phyloP scores from a whole-genome alignment of 2,113 vertebrate species.

The Corythoichthys haematopterus region DNA sequence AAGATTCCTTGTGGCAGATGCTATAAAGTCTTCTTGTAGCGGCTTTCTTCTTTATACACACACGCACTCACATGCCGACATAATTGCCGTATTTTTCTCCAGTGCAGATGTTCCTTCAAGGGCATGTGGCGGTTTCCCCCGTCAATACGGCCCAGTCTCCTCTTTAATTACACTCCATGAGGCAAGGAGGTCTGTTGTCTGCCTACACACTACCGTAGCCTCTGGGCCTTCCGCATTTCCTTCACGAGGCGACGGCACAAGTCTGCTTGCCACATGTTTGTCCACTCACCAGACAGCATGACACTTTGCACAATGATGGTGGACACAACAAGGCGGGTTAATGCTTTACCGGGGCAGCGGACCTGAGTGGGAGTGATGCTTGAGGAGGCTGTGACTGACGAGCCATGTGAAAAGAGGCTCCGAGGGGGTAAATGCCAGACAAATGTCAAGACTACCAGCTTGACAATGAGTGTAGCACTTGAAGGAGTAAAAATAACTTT shows the following conservation, averaged over 20 bases:
- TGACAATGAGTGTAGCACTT: slow-evolving; percentile 24
- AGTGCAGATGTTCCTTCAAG: slow-evolving; percentile 76
- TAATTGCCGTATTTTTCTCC: slow-evolving; percentile 79
- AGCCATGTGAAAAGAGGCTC: slow-evolving; percentile 27
- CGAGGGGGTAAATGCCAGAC: slow-evolving; percentile 72
- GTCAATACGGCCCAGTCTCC: slow-evolving; percentile 69
- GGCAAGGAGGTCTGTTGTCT: slow-evolving; percentile 54
- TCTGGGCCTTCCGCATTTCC: slow-evolving; percentile 45
- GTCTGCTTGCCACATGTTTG: slow-evolving; percentile 35
- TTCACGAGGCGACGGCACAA: slow-evolving; percentile 34
- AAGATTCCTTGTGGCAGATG: slow-evolving; percentile 12
- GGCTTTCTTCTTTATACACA: slow-evolving; percentile 39
- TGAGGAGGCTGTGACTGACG: slow-evolving; percentile 41
- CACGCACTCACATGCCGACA: slow-evolving; percentile 43
- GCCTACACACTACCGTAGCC: slow-evolving; percentile 43
- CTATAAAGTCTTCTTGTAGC: slow-evolving; percentile 34
- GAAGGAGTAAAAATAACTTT: slow-evolving; percentile 21
- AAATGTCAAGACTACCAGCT: slow-evolving; percentile 77
- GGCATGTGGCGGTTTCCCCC: slow-evolving; percentile 71
- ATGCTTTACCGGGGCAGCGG: slow-evolving; percentile 17
- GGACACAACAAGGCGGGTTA: slow-evolving; percentile 25
- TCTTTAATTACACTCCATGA: slow-evolving; percentile 76
- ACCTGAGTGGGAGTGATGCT: slow-evolving; percentile 38
- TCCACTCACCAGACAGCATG: slow-evolving; percentile 25
- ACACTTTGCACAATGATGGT: neutral